These are phyloP conservation scores for Psix sp. DNA, from an alignment of 1,140 invertebrate genomes.

Conservation along the genomic window DNA sequence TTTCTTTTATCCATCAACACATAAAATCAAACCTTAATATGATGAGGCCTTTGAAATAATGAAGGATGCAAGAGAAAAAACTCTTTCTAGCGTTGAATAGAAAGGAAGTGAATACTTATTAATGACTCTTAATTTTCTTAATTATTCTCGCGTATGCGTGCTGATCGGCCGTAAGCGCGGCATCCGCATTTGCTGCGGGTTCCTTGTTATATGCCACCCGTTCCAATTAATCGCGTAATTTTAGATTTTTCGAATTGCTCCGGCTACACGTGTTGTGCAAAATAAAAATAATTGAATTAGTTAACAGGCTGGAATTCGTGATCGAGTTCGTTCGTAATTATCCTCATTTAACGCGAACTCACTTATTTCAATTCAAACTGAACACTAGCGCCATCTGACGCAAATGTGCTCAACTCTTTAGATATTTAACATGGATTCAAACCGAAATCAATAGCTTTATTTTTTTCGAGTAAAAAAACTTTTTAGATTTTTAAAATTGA, in stretches of 20 bases:
- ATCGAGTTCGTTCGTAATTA: conserved; percentile 42
- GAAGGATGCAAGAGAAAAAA: conserved; percentile 70
- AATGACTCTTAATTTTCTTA: conserved; percentile 77
- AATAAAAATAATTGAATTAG: conserved; percentile 61
- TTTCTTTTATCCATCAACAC: too few relatives aligned
- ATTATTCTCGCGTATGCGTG: conserved; percentile 69
- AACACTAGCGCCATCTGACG: conserved; percentile 66
- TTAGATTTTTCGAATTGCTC: conserved; percentile 59
- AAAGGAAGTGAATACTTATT: conserved; percentile 76
- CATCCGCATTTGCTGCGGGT: conserved; percentile 50
- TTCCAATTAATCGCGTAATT: conserved; percentile 59
- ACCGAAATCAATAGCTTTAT: neutral
- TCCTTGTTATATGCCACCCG: conserved; percentile 50
- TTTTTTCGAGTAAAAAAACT: neutral
- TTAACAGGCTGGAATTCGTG: conserved; percentile 48
- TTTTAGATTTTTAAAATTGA: too few relatives aligned
- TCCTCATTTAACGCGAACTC: conserved; percentile 33
- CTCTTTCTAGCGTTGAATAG: conserved; percentile 56
- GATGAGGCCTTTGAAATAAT: conserved; percentile 65
- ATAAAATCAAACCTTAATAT: conserved; percentile 59
- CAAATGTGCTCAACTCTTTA: neutral
- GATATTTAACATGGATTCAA: neutral
- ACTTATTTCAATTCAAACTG: conserved; percentile 1
- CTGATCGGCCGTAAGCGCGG: conserved; percentile 64
- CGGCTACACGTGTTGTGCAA: conserved; percentile 54